Evolutionary conservation across 2,113 vertebrate genomes (phyloP), one percentile per base, ranked within the genome.

Genomic region (Trogon surrucura): DNA sequence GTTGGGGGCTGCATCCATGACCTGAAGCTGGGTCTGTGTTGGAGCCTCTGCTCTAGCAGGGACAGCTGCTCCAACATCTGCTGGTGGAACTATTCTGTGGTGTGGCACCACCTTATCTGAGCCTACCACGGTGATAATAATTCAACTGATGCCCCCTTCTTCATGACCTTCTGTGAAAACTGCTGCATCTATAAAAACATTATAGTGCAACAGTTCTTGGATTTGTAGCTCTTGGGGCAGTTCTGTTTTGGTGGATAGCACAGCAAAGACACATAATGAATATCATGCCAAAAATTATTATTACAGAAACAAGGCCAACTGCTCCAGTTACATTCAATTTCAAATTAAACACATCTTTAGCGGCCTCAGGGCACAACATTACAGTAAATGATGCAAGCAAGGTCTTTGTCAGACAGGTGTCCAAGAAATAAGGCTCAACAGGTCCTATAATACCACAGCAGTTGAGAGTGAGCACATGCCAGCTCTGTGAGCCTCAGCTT

Each of bases 231-330:
- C 21, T 77, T 44, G 98, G 95, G 99, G 98, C 97, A 98, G 98
- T 93, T 98, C 98, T 61, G 97, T 89, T 98, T 96, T 98, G 98
- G 92, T 97, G 96, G 96, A 98, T 98, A 53, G 98, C 98, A 16
- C 98, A 99, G 96, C 98, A 99, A 57, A 99, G 97, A 73, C 99
- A 97, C 98, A 98, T 96, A 66, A 98, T 98, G 96, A 99, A 98
- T 93, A 98, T 98, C 98, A 98, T 98, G 51, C 98, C 65, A 4
- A 99, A 99, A 74, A 99, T 97, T 98, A 98, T 98, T 86, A 98
- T 95, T 78, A 98, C 87, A 1, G 98, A 98, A 16, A 98, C 97
- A 50, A 98, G 97, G 65, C 98, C 98, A 69, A 98, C 97, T 1
- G 98, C 98, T 54, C 98, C 98, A 16, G 98, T 98, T 95, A 99